Percentiles rank a stretch among this genome's conserved stretches.
Evolutionary conservation across 2,888 invertebrate genomes (phyloP).

Genomic region (Endomychus coccineus): DNA sequence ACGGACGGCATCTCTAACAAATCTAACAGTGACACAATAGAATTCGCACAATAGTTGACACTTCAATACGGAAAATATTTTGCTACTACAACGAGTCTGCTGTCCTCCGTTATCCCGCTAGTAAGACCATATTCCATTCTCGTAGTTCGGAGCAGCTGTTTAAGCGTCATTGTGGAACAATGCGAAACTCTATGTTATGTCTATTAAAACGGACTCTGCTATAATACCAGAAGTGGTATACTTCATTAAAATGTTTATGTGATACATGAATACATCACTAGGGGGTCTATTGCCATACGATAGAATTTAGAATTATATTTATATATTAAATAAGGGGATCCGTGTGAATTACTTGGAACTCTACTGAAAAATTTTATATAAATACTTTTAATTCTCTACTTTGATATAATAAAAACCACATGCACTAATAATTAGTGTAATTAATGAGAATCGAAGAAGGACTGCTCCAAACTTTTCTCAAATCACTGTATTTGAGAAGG

Average conservation of each 20-base stretch:
- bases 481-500: too few relatives aligned
- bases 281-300: constrained; percentile 29
- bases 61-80: constrained; percentile 45
- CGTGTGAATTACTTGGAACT: too few relatives aligned
- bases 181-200: constrained; percentile 38
- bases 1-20: constrained; percentile 36
- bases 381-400: too few relatives aligned
- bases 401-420: too few relatives aligned
- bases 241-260: constrained; percentile 45
- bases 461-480: too few relatives aligned
- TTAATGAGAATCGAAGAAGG: too few relatives aligned
- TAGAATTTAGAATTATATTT: too few relatives aligned
- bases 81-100: constrained; percentile 36
- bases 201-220: constrained; percentile 43
- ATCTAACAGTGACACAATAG: constrained; percentile 40
- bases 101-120: constrained; percentile 18
- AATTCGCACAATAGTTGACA: constrained; percentile 42
- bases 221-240: constrained; percentile 41
- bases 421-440: too few relatives aligned
- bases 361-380: too few relatives aligned
- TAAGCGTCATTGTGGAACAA: constrained; percentile 31
- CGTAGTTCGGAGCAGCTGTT: constrained; percentile 34
- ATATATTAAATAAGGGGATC: constrained; percentile 22
- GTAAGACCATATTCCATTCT: constrained; percentile 27
- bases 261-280: constrained; percentile 36